Conservation (phyloP, 2,888 invertebrate species). For the Acleris laterana region DNA sequence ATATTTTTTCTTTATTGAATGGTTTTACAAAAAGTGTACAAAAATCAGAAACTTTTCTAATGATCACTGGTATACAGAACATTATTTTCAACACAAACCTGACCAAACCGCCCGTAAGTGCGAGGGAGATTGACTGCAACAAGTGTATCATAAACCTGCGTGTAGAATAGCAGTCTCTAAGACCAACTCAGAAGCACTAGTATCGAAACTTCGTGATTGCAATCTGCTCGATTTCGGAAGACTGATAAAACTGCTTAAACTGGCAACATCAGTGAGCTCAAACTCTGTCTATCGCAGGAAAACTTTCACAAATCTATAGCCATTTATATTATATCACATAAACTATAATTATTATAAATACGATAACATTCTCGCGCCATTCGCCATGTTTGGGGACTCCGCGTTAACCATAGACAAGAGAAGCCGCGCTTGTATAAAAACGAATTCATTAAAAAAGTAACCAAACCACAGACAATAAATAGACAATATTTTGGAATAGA, state of each 20-base stretch:
- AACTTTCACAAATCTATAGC: constrained; percentile 66
- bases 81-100: too few species aligned
- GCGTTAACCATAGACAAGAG: constrained; percentile 49
- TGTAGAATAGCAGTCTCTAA: too few species aligned
- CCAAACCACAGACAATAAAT: constrained; percentile 49
- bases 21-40: too few species aligned
- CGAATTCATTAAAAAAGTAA: constrained; percentile 46
- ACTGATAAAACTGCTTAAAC: not conserved
- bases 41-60: too few species aligned
- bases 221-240: too few species aligned
- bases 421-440: constrained; percentile 51
- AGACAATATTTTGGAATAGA: constrained; percentile 51
- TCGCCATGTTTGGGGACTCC: constrained; percentile 56
- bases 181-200: too few species aligned
- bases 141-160: too few species aligned
- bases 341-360: constrained; percentile 65
- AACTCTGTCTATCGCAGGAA: constrained; percentile 39
- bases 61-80: too few species aligned
- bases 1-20: too few species aligned
- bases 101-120: too few species aligned
- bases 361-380: constrained; percentile 55
- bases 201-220: too few species aligned
- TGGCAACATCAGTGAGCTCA: constrained; percentile 12
- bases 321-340: constrained; percentile 73
- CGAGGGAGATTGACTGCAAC: too few species aligned